These are phyloP conservation scores for Anolis carolinensis DNA, from an alignment of 2,113 vertebrate genomes.

Conservation along the genomic window DNA sequence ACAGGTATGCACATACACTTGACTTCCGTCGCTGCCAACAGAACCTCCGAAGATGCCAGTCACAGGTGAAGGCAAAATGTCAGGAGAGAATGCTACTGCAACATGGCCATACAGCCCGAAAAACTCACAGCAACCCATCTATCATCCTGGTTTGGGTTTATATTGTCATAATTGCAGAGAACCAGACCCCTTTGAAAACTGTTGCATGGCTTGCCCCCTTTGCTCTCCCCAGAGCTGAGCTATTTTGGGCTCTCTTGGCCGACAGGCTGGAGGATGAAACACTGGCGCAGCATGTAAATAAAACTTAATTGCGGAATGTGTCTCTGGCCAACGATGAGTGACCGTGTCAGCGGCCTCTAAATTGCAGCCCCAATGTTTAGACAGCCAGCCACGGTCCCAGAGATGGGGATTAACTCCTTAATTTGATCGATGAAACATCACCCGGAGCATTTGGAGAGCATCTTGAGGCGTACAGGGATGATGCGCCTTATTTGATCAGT, in stretches of 20 bases:
- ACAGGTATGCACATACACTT: no score
- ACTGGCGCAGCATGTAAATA: not conserved
- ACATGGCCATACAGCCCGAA: no score
- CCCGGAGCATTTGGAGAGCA: not conserved
- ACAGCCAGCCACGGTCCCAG: conserved; percentile 18
- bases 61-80: no score
- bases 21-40: no score
- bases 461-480: not conserved
- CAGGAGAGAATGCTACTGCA: no score
- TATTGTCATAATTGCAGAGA: not conserved
- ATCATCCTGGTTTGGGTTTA: no score
- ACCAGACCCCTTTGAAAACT: not conserved
- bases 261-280: not conserved
- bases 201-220: not conserved
- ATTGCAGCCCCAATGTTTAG: conserved; percentile 15
- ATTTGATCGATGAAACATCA: not conserved
- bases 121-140: no score
- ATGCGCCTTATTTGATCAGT: not conserved
- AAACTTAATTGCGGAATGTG: not conserved
- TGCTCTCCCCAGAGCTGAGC: not conserved
- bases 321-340: not conserved
- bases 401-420: conserved; percentile 14
- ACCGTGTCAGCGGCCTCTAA: conserved; percentile 6
- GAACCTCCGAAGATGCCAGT: no score
- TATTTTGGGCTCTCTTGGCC: not conserved